Percentiles rank a stretch among this genome's conserved stretches.
These are phyloP conservation scores for Trigoniulus corallinus DNA, from an alignment of 1,140 invertebrate species.

Conservation along the genomic window DNA sequence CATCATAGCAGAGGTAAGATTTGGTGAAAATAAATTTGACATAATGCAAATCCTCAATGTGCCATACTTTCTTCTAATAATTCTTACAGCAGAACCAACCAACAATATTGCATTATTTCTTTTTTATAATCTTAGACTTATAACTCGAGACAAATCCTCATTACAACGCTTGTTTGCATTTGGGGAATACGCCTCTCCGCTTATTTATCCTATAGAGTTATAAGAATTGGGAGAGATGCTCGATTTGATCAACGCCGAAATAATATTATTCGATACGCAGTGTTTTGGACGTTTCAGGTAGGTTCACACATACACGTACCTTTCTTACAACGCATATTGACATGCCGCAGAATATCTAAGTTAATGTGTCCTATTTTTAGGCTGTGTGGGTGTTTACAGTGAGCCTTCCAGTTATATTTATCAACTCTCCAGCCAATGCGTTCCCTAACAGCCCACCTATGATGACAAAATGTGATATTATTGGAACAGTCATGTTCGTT, in stretches of 20 bases:
- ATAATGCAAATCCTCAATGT: too few species aligned
- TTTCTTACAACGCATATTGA: neutral
- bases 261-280: slow-evolving; percentile 66
- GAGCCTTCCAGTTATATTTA: slow-evolving; percentile 75
- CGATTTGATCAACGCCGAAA: slow-evolving; percentile 74
- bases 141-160: slow-evolving; percentile 68
- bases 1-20: slow-evolving; percentile 53
- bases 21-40: too few species aligned
- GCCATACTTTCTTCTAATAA: slow-evolving; percentile 6
- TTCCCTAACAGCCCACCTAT: slow-evolving; percentile 44
- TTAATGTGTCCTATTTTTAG: slow-evolving; percentile 36
- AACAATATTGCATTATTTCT: neutral
- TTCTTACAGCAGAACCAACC: too few species aligned
- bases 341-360: too few species aligned
- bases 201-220: slow-evolving; percentile 70
- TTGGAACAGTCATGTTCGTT: slow-evolving; percentile 64
- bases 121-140: slow-evolving; percentile 41
- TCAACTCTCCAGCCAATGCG: slow-evolving; percentile 62
- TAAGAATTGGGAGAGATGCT: slow-evolving; percentile 75
- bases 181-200: slow-evolving; percentile 70
- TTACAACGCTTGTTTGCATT: slow-evolving; percentile 63
- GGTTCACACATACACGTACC: slow-evolving; percentile 5
- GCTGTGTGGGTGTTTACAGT: slow-evolving; percentile 84
- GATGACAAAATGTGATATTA: slow-evolving; percentile 57
- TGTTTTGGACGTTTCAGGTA: slow-evolving; percentile 83